Percentiles rank a stretch among this genome's conserved stretches.
Conservation (phyloP, 2,113 vertebrate genomes). For the Naja naja region DNA sequence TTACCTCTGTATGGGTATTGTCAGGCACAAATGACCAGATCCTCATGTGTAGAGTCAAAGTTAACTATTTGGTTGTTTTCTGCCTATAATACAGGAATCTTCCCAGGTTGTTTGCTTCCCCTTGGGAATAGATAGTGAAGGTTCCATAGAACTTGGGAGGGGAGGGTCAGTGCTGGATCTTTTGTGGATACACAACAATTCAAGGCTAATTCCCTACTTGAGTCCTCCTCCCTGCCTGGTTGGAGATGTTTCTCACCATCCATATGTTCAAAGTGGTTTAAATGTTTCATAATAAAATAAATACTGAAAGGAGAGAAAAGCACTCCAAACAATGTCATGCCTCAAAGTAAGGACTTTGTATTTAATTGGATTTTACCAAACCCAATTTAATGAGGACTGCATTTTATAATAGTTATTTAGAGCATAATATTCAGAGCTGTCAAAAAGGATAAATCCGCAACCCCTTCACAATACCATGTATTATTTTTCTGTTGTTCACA, state of each 20-base stretch:
- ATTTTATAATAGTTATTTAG: neutral
- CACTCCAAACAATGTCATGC: neutral
- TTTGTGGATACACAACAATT: neutral
- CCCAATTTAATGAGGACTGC: neutral
- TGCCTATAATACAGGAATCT: neutral
- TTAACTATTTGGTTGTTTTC: neutral
- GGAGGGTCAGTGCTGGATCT: neutral
- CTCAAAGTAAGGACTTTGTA: neutral
- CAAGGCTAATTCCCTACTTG: neutral
- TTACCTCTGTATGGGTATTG: neutral
- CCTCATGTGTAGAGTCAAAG: neutral
- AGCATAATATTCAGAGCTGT: neutral
- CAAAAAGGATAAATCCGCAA: neutral
- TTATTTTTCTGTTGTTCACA: neutral
- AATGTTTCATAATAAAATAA: neutral
- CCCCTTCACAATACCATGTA: neutral
- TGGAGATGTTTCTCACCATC: neutral
- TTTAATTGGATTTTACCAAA: neutral
- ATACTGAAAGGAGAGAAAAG: neutral
- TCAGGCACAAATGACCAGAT: neutral
- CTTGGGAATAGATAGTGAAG: neutral
- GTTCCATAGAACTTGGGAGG: neutral
- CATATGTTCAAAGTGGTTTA: neutral
- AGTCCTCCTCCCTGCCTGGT: neutral
- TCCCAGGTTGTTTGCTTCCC: neutral